Evolutionary conservation across 1,140 invertebrate species (phyloP), one percentile per base, ranked within the genome.

Genomic region (Ceratina calcarata): DNA sequence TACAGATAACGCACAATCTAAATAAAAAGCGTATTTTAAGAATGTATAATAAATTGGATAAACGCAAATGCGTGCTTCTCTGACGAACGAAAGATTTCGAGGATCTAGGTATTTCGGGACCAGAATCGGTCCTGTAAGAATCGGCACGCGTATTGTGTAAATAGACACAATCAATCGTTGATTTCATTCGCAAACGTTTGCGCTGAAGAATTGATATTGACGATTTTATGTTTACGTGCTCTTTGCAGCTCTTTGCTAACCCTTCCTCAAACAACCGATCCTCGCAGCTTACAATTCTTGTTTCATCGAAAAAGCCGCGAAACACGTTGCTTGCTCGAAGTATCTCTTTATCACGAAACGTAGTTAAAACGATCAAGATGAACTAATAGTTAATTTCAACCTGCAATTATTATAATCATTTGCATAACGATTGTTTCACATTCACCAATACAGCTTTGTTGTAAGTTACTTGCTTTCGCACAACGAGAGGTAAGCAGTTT

Each of bases 131-230:
- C 22, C 13, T 18, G 57, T n/a, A 49, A 61, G 57, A 37, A 61
- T 7, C 8, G 57, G 10, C 72, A 45, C 68, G 69, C 69, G 68
- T 45, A 20, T 3, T 13, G 22, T 15, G 20, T 22, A 65, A 64
- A 72, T 57, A 72, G 66, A 22, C 55, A n/a, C 45, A 16, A 65
- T 65, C 60, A 65, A 72, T 78, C 64, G 16, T 32, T 57, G n/a
- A 45, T 7, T 22, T 32, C 15, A 64, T 72, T 16, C 68, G 49
- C 32, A 24, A 57, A 72, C 60, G 58, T 71, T 78, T 78, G 18
- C 49, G 0, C 16, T n/a, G 27, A 27, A 49, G 45, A 57, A 72
- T 78, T 72, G 16, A 65, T 78, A 64, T 64, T 27, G 15, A n/a
- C 37, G 37, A 18, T 18, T 12, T 3, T n/a, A 18, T 70, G 3